Conservation (phyloP, 2,888 invertebrate species). For the Notodonta ziczac region DNA sequence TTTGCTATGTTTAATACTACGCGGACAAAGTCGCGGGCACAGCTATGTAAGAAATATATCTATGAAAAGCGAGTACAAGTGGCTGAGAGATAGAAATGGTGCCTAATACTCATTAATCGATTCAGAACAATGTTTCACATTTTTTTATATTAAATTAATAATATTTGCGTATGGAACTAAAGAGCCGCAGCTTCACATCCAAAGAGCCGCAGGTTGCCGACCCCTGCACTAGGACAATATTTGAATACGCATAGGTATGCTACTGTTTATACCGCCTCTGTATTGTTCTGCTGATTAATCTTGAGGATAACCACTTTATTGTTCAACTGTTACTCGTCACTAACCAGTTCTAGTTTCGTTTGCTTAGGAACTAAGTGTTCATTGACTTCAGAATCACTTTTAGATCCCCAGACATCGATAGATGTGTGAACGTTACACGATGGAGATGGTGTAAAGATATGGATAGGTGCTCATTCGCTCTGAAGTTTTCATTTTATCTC, state of each 20-base stretch:
- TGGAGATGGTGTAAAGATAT: background rate
- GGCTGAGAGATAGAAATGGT: no score
- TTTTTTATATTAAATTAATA: no score
- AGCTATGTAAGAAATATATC: no score
- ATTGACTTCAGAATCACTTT: background rate
- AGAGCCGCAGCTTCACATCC: no score
- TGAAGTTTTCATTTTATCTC: background rate
- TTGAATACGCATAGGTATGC: constrained; percentile 4
- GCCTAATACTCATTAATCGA: no score
- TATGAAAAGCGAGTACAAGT: no score
- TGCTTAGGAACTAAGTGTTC: background rate
- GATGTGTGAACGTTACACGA: background rate
- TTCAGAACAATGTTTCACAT: no score
- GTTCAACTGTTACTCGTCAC: background rate
- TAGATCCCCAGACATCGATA: background rate
- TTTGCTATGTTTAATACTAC: no score
- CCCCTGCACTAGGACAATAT: constrained; percentile 2
- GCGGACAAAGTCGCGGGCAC: no score
- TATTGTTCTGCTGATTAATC: constrained; percentile 7
- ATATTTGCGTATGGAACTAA: no score
- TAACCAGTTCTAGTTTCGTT: background rate
- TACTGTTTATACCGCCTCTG: background rate
- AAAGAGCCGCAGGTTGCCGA: no score
- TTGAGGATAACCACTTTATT: constrained; percentile 9
- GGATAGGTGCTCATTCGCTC: background rate